phyloP scores from a whole-genome alignment of 2,797 vertebrate species.

The Threskiornis aethiopicus region DNA sequence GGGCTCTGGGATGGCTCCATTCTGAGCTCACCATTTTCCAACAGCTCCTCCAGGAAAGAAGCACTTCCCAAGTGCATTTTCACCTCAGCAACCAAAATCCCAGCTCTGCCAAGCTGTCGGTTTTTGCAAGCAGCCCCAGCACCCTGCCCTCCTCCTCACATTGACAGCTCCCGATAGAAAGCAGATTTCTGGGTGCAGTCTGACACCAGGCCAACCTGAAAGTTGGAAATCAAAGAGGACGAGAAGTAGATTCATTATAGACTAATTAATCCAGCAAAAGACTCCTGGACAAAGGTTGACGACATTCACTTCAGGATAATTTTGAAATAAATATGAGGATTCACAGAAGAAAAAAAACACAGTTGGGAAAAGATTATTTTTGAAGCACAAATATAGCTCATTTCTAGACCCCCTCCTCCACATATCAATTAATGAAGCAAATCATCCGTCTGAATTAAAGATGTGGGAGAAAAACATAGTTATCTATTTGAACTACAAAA shows the following conservation, averaged over 20 bases:
- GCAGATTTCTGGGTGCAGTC: background rate
- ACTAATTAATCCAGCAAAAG: slow-evolving; percentile 46
- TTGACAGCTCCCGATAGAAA: background rate
- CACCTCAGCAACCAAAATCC: background rate
- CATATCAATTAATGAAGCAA: slow-evolving; percentile 61
- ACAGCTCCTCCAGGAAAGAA: background rate
- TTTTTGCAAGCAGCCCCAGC: background rate
- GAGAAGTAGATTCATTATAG: slow-evolving; percentile 14
- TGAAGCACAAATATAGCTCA: slow-evolving; percentile 52
- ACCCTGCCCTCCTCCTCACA: background rate
- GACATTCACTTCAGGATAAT: slow-evolving; percentile 41
- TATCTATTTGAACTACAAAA: slow-evolving; percentile 67
- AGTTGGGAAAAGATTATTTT: slow-evolving; percentile 5
- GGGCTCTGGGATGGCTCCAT: background rate
- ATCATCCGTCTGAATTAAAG: slow-evolving; percentile 67
- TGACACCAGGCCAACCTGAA: background rate
- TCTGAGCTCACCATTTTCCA: background rate
- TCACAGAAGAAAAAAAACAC: background rate
- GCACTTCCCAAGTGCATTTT: background rate
- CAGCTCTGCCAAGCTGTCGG: background rate
- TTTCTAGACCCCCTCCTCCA: slow-evolving; percentile 55
- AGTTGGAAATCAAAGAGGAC: background rate
- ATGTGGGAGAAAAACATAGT: slow-evolving; percentile 65
- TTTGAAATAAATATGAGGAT: slow-evolving; percentile 41
- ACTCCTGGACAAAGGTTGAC: slow-evolving; percentile 44